Percentiles rank a stretch among this genome's conserved stretches.
These are phyloP conservation scores for Cyclophora albipunctata DNA, from an alignment of 2,888 invertebrate genomes.

Conservation along the genomic window DNA sequence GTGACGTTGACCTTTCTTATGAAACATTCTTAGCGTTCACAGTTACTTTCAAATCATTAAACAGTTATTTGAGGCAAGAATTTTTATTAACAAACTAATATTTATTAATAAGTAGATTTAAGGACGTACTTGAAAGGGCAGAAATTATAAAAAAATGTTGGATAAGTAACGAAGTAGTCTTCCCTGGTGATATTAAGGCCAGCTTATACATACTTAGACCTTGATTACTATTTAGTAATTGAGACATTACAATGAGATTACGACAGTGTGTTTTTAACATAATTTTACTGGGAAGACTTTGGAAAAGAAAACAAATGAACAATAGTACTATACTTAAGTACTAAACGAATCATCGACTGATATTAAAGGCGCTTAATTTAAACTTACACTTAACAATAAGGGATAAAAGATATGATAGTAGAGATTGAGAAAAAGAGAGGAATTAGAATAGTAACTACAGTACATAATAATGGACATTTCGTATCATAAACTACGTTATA, in stretches of 20 bases:
- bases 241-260: no score
- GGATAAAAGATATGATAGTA: conserved; percentile 36
- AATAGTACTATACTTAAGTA: no score
- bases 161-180: no score
- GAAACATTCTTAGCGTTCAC: not conserved
- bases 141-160: conserved; percentile 1
- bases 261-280: no score
- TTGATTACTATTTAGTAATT: no score
- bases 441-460: conserved; percentile 19
- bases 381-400: conserved; percentile 6
- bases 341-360: no score
- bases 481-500: not conserved
- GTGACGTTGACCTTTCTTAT: not conserved
- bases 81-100: not conserved
- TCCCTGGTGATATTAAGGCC: no score
- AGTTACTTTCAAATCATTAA: conserved; percentile 1
- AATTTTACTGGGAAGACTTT: no score
- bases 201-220: no score
- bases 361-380: not conserved
- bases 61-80: no score
- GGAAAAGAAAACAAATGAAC: no score
- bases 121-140: conserved; percentile 22
- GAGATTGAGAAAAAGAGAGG: conserved; percentile 33
- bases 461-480: conserved; percentile 5
- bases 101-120: conserved; percentile 1